phyloP scores from a whole-genome alignment of 2,888 invertebrate genomes.

The Lissocephala sabroskyi region DNA sequence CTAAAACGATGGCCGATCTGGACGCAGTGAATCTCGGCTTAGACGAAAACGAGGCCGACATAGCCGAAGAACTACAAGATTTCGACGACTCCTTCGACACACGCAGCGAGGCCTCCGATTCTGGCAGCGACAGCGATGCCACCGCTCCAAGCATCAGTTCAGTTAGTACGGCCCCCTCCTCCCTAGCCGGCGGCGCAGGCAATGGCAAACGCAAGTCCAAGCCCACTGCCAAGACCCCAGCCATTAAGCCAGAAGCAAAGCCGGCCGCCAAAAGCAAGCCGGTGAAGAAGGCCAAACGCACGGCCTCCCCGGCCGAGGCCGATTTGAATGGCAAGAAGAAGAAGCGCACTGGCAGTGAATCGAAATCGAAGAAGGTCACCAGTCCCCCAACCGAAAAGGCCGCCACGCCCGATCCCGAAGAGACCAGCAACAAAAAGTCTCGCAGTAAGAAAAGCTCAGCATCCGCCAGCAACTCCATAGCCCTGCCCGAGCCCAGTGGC shows the following conservation, averaged over 20 bases:
- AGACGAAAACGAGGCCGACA: slow-evolving; percentile 81
- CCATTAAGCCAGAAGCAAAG: slow-evolving; percentile 50
- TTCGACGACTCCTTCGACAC: slow-evolving; percentile 82
- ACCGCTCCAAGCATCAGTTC: slow-evolving; percentile 84
- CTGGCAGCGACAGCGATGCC: slow-evolving; percentile 77
- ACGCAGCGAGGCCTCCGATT: slow-evolving; percentile 89
- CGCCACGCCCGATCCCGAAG: slow-evolving; percentile 27
- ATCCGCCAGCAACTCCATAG: slow-evolving; percentile 13
- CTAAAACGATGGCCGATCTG: slow-evolving; percentile 71
- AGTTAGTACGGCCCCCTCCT: slow-evolving; percentile 80
- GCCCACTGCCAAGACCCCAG: slow-evolving; percentile 64
- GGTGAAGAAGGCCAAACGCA: slow-evolving; percentile 48
- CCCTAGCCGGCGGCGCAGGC: slow-evolving; percentile 72
- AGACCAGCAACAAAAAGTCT: slow-evolving; percentile 31
- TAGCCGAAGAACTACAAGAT: slow-evolving; percentile 86
- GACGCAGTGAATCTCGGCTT: slow-evolving; percentile 79
- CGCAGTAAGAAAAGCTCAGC: slow-evolving; percentile 40
- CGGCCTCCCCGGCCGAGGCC: slow-evolving; percentile 37
- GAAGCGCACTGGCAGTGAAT: slow-evolving; percentile 29
- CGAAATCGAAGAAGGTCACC: slow-evolving; percentile 31
- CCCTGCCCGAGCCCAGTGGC: slow-evolving; percentile 4
- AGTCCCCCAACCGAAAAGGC: slow-evolving; percentile 31
- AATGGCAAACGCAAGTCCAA: slow-evolving; percentile 40
- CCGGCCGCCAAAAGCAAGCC: slow-evolving; percentile 21
- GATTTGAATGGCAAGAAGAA: slow-evolving; percentile 60